These are phyloP conservation scores for Cynocephalus volans DNA, from an alignment of 2,113 vertebrate genomes.

Conservation along the genomic window DNA sequence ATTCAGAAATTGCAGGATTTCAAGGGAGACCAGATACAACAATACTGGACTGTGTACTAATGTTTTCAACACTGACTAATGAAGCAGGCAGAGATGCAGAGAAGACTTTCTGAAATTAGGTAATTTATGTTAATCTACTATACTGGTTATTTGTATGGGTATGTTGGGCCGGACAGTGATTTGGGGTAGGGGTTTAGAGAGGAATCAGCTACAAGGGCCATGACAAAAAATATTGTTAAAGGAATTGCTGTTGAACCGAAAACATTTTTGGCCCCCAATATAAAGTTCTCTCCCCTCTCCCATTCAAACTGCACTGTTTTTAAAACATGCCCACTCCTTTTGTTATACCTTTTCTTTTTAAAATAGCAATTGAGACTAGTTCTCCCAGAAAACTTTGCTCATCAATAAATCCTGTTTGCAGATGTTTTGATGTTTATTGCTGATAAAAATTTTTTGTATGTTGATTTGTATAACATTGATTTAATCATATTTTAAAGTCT, in stretches of 20 bases:
- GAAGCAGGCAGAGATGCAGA: not conserved
- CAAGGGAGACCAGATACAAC: not conserved
- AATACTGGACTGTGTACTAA: not conserved
- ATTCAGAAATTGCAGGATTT: slow-evolving; percentile 19
- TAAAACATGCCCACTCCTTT: not conserved
- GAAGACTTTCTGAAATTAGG: not conserved
- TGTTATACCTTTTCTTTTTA: not conserved
- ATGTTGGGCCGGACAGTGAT: not conserved
- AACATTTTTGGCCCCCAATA: not conserved
- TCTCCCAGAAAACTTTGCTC: slow-evolving; percentile 12
- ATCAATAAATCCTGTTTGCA: slow-evolving; percentile 36
- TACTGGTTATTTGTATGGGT: not conserved
- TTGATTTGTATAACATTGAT: slow-evolving; percentile 10
- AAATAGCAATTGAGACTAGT: not conserved
- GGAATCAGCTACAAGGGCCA: not conserved
- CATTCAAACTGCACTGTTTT: not conserved
- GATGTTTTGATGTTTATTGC: slow-evolving; percentile 22
- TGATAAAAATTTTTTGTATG: not conserved
- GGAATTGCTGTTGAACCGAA: not conserved
- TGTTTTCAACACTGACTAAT: not conserved
- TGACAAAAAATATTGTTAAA: slow-evolving; percentile 24
- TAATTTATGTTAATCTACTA: not conserved
- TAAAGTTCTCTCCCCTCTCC: slow-evolving; percentile 14
- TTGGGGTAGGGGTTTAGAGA: not conserved
- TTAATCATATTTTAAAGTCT: not conserved